Base-by-base conservation (phyloP, 1,140 invertebrate genomes). In the Penaeus japonicus region DNA sequence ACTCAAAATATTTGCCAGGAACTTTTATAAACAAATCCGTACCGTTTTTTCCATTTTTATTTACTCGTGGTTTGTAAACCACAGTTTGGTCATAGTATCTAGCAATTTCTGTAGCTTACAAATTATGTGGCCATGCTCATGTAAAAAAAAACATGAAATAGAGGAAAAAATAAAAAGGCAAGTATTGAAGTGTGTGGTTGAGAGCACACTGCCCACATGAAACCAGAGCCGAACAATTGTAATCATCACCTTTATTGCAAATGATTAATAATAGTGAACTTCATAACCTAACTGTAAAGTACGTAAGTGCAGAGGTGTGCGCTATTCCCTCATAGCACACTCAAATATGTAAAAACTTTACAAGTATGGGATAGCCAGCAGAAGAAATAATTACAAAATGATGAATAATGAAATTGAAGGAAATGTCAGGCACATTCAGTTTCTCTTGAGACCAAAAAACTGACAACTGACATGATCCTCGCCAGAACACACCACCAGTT, bases 71-170 rank as follows among this genome's bases (percentile, higher is more conserved):
- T 86, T 86, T 86, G 77, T 80, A 59, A 59, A 86, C 85, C 85
- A 65, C 62, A 24, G 35, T 39, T 39, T 77, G 81, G 81, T 83
- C 70, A 83, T 83, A 83, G 53, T 30, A 83, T 62, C 81, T 59
- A 78, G 70, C 79, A 59, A 79, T 86, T 77, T 86, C 80, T 78
- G 70, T 86, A 86, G 53, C 77, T 86, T 86, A 86, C 85, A 86
- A 86, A 86, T 86, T 86, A 86, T 78, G 75, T 62, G 85, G 85
- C 57, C 85, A 79, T 62, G 77, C 35, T 86, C 77, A 55, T 39
- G 39, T 73, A 85, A 55, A 24, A 53, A 55, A 24, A 39, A 55
- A 57, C 3, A 54, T 27, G 75, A 35, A 78, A 47, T n/a, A 77
- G 18, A 78, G 54, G 35, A 78, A 22, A 53, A 20, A 78, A 78